Percentiles rank a stretch among this genome's conserved stretches.
These are phyloP conservation scores for Sinosuthora webbiana DNA, from an alignment of 2,113 vertebrate species.

Conservation along the genomic window DNA sequence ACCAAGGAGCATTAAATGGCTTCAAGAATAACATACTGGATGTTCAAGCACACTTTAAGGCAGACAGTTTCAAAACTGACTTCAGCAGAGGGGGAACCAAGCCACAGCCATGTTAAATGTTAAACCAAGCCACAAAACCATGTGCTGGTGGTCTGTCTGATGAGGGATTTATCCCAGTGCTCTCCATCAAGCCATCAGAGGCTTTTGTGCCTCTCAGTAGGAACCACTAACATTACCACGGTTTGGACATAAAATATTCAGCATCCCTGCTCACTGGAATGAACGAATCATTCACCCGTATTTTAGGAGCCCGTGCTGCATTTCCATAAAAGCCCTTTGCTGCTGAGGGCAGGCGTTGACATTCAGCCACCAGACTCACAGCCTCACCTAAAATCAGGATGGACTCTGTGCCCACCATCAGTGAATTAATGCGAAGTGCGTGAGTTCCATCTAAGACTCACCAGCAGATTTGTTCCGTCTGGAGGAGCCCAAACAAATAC, in stretches of 20 bases:
- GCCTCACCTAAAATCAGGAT: neutral
- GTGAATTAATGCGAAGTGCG: neutral
- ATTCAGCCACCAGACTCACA: neutral
- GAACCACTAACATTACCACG: neutral
- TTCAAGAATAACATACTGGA: neutral
- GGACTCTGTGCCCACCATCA: fast-evolving
- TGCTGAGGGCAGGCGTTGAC: neutral
- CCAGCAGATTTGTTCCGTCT: neutral
- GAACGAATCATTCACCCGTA: neutral
- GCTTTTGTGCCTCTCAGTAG: neutral
- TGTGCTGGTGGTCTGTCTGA: neutral
- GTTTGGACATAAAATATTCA: neutral
- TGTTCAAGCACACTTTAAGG: neutral
- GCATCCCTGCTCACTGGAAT: neutral
- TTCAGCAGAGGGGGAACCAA: neutral
- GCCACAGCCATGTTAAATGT: neutral
- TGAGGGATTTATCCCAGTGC: neutral
- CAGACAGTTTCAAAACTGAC: neutral
- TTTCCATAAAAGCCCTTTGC: neutral
- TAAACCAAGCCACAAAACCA: neutral
- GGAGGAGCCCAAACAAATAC: neutral
- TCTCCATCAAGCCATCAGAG: neutral
- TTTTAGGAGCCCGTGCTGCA: neutral
- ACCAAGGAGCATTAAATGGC: neutral
- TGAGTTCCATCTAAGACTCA: slow-evolving; percentile 22